phyloP scores from a whole-genome alignment of 2,797 vertebrate genomes.

The Gambelia wislizenii region DNA sequence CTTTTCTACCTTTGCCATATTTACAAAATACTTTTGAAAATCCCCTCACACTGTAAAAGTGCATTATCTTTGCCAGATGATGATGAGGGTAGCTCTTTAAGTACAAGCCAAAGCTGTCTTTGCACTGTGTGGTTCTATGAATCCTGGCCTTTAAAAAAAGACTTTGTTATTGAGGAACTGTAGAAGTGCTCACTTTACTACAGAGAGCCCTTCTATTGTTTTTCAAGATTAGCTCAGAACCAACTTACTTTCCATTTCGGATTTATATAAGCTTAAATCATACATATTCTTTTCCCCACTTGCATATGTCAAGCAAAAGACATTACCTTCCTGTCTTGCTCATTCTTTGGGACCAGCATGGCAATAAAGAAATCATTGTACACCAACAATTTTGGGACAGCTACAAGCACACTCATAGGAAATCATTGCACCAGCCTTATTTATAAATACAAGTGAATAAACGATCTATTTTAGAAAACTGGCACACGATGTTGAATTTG shows the following conservation, averaged over 20 bases:
- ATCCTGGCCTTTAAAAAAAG: background rate
- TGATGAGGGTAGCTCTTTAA: background rate
- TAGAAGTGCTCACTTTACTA: background rate
- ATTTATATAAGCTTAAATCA: background rate
- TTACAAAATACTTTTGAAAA: background rate
- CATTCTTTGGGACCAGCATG: background rate
- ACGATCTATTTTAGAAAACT: background rate
- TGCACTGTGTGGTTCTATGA: background rate
- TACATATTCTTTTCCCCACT: background rate
- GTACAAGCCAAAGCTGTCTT: too few species aligned
- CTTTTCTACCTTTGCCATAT: background rate
- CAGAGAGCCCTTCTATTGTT: background rate
- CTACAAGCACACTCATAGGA: background rate
- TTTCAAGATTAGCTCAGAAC: background rate
- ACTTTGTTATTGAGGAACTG: background rate
- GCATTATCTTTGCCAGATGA: background rate
- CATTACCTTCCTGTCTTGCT: background rate
- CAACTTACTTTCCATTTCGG: background rate
- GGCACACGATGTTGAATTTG: background rate
- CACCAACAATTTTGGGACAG: background rate
- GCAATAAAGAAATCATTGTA: background rate
- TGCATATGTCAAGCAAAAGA: background rate
- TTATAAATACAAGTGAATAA: slow-evolving; percentile 16
- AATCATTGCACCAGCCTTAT: background rate
- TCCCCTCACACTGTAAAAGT: background rate